phyloP scores from a whole-genome alignment of 2,113 vertebrate species.

The Channa argus region DNA sequence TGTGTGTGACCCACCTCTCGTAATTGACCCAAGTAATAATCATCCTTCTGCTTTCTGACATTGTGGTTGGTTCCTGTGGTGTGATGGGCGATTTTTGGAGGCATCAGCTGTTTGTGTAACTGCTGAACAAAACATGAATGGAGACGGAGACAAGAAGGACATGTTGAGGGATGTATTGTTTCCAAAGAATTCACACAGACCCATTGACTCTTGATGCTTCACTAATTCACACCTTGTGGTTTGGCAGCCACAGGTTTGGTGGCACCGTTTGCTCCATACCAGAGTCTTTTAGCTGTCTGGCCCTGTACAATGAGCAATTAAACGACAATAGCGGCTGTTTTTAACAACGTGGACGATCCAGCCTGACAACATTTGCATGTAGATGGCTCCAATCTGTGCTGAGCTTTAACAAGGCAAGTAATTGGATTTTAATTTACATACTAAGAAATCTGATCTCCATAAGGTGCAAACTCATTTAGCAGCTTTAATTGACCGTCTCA shows the following conservation, averaged over 20 bases:
- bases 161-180: conserved; percentile 25
- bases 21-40: conserved; percentile 36
- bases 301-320: neutral
- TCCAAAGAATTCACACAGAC: neutral
- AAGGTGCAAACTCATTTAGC: conserved; percentile 19
- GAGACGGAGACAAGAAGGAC: conserved; percentile 24
- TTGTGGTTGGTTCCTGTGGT: conserved; percentile 26
- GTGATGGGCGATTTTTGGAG: conserved; percentile 13
- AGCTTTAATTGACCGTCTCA: neutral
- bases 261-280: neutral
- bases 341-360: neutral
- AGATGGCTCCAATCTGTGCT: neutral
- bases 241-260: conserved; percentile 5
- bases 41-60: conserved; percentile 14
- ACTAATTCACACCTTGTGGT: conserved; percentile 24
- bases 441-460: conserved; percentile 8
- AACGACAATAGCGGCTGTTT: conserved; percentile 36
- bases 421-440: conserved; percentile 30
- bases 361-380: conserved; percentile 27
- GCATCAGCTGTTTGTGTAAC: conserved; percentile 47
- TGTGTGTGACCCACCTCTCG: neutral
- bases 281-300: conserved; percentile 24
- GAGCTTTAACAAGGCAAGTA: neutral
- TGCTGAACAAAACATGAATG: conserved; percentile 29
- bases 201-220: neutral